Conservation (phyloP, 2,797 vertebrate species). For the Macropus fuliginosus region DNA sequence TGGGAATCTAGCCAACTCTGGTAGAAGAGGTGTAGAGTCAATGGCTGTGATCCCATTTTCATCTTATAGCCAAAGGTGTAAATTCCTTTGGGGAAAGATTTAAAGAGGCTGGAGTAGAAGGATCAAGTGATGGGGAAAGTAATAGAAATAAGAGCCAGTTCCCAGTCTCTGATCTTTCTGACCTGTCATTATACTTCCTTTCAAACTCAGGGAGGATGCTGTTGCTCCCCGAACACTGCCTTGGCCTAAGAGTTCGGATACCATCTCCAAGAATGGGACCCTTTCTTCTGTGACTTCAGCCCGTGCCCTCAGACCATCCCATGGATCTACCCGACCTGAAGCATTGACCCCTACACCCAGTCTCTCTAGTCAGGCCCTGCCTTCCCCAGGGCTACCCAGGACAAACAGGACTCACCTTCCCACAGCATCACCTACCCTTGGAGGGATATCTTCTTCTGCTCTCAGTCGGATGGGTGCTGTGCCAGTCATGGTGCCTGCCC, state of each 20-base stretch:
- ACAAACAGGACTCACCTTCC: constrained; percentile 83
- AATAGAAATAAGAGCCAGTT: neutral
- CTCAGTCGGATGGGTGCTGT: constrained; percentile 92
- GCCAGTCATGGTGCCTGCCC: constrained; percentile 95
- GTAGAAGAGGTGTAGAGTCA: neutral
- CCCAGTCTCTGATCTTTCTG: constrained; percentile 1
- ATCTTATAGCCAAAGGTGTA: neutral
- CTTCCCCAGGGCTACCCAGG: constrained; percentile 79
- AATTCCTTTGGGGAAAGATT: neutral
- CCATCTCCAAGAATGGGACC: constrained; percentile 95
- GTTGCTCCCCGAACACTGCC: constrained; percentile 93
- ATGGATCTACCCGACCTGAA: constrained; percentile 76
- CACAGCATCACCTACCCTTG: constrained; percentile 66
- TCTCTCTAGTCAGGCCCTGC: constrained; percentile 80
- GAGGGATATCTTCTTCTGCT: constrained; percentile 82
- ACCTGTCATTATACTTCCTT: constrained; percentile 41
- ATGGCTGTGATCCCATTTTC: neutral
- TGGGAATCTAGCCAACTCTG: neutral
- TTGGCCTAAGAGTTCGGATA: constrained; percentile 92
- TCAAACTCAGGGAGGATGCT: constrained; percentile 92
- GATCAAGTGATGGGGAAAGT: neutral
- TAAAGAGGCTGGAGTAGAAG: neutral
- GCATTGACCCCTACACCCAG: constrained; percentile 83
- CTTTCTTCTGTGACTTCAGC: constrained; percentile 92
- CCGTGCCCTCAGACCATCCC: constrained; percentile 81